phyloP scores from a whole-genome alignment of 2,797 vertebrate species.

The Dicrostonyx torquatus region DNA sequence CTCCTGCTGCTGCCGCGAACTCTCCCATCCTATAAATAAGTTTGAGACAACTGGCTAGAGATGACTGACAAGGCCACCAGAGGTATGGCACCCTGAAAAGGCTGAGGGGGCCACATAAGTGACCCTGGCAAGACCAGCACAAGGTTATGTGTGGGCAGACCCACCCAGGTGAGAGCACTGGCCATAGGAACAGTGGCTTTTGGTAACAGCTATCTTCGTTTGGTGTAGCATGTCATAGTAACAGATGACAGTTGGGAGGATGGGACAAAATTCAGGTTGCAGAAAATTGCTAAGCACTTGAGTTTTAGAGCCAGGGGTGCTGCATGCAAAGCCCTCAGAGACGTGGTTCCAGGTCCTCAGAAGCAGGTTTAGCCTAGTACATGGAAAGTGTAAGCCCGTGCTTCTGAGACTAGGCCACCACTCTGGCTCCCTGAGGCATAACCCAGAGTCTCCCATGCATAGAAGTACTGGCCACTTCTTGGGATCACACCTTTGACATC shows the following conservation, averaged over 20 bases:
- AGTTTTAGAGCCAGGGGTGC: background rate
- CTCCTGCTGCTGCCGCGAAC: background rate
- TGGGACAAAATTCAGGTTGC: background rate
- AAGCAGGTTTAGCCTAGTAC: background rate
- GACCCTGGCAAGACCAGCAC: background rate
- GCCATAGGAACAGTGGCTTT: background rate
- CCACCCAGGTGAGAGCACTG: background rate
- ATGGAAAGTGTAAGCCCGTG: background rate
- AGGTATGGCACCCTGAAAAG: background rate
- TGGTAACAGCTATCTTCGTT: no score
- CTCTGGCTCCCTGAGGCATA: background rate
- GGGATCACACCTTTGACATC: background rate
- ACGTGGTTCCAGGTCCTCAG: no score
- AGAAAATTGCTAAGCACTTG: background rate
- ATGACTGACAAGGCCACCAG: background rate
- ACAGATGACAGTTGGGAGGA: background rate
- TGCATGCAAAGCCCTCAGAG: background rate
- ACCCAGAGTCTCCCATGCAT: background rate
- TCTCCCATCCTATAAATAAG: background rate
- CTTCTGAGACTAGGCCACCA: no score
- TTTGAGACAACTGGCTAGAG: background rate
- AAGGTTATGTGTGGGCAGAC: background rate
- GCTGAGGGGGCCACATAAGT: background rate
- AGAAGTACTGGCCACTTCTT: background rate
- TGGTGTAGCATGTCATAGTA: background rate